Evolutionary conservation across 1,140 invertebrate genomes (phyloP).

Genomic region (Conopomorpha cramerella): DNA sequence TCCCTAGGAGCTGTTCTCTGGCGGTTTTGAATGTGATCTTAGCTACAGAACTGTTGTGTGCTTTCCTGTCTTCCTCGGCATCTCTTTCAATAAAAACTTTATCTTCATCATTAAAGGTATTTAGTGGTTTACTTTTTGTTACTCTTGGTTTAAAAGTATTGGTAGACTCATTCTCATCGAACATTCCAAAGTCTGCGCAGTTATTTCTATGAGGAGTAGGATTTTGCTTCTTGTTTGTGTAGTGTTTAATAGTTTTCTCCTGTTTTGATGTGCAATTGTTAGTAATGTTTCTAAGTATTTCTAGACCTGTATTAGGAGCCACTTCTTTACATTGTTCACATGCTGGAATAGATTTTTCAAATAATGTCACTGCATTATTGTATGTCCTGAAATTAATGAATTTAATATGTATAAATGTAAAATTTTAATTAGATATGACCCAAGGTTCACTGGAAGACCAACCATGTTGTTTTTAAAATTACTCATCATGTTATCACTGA

Average conservation of each 20-base stretch:
- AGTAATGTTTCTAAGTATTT: constrained; percentile 15
- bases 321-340: constrained; percentile 24
- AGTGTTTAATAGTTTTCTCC: constrained; percentile 4
- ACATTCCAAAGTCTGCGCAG: constrained; percentile 15
- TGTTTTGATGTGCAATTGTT: constrained; percentile 24
- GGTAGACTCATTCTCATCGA: constrained; percentile 10
- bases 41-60: constrained; percentile 35
- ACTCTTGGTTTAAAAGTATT: constrained; percentile 20
- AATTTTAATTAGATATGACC: constrained; percentile 13
- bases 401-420: background rate
- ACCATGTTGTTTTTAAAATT: too few species aligned
- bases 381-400: constrained; percentile 14
- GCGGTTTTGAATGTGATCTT: constrained; percentile 50
- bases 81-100: constrained; percentile 10
- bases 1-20: constrained; percentile 30
- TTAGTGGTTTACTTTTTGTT: constrained; percentile 3
- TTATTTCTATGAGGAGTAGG: constrained; percentile 9
- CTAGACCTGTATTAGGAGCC: background rate
- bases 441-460: constrained; percentile 24
- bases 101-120: constrained; percentile 1
- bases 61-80: constrained; percentile 29
- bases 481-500: too few species aligned
- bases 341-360: constrained; percentile 17
- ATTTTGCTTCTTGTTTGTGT: constrained; percentile 5
- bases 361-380: constrained; percentile 17